These are phyloP conservation scores for Ennomos fuscantarius DNA, from an alignment of 2,888 invertebrate species.

Conservation along the genomic window DNA sequence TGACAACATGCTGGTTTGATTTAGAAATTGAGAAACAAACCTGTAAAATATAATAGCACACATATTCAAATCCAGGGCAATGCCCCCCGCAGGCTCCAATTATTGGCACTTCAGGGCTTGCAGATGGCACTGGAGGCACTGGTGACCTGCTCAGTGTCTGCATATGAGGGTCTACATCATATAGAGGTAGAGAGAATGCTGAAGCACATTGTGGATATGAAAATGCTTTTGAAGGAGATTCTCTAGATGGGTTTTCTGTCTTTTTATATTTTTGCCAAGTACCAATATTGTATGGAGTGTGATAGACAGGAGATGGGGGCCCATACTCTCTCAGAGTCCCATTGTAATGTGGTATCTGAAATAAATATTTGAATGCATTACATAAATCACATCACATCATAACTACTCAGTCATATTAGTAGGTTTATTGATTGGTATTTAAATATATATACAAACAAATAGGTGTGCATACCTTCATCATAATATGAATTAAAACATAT, in stretches of 20 bases:
- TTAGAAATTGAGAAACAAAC: slow-evolving; percentile 54
- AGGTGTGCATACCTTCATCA: no score
- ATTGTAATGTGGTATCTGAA: slow-evolving; percentile 75
- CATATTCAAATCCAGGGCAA: slow-evolving; percentile 89
- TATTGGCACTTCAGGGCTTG: slow-evolving; percentile 82
- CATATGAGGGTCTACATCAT: slow-evolving; percentile 59
- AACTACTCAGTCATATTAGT: no score
- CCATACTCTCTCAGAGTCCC: slow-evolving; percentile 66
- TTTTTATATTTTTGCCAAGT: slow-evolving; percentile 72
- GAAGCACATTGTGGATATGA: slow-evolving; percentile 75
- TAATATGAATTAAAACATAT: no score
- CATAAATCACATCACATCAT: no score
- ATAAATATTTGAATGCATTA: slow-evolving; percentile 17
- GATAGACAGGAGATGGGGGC: slow-evolving; percentile 78
- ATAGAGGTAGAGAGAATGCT: slow-evolving; percentile 74
- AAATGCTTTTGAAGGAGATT: slow-evolving; percentile 58
- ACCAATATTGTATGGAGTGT: slow-evolving; percentile 74
- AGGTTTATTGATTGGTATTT: no score
- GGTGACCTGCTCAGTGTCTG: slow-evolving; percentile 61
- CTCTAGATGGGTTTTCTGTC: slow-evolving; percentile 56
- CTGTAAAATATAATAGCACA: slow-evolving; percentile 89
- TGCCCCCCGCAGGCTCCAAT: slow-evolving; percentile 89
- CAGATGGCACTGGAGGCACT: slow-evolving; percentile 64
- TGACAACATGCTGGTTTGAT: no score
- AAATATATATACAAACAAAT: no score